Evolutionary conservation across 2,888 invertebrate species (phyloP), one percentile per base, ranked within the genome.

Genomic region (Macrosiphum euphorbiae): DNA sequence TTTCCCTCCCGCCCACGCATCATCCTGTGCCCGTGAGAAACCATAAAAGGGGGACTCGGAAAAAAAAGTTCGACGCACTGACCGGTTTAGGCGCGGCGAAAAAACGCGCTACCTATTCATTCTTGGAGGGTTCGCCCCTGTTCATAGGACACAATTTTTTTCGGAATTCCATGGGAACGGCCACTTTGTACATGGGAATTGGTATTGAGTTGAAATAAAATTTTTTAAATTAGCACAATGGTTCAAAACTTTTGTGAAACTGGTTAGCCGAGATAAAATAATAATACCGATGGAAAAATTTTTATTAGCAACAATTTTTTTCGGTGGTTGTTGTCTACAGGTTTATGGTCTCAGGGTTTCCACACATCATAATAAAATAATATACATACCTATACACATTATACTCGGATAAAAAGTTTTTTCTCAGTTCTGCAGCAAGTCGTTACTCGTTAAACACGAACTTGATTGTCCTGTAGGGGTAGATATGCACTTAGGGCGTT

Each of bases 101-200:
- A 92, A 92, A 92, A 92, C 5, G 35, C 87, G 50, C 86, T 47
- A 10, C n/a, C 44, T 41, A 85, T 61, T 86, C 61, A 61, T 47
- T 50, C 1, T 16, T 35, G 50, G 55, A 41, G 78, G 55, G 90
- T 78, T 84, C 88, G 55, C 89, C 89, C 89, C 78, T 89, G 58
- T 58, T 78, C 0, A 28, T 55, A n/a, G 88, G 58, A 84, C 61
- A 28, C 35, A 52, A 90, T 94, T 94, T 94, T 94, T 94, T 94
- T 94, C 86, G 47, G 61, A 94, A 94, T 90, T 94, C 90, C 90
- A 86, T 94, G 89, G 93, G 90, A 94, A 94, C 67, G n/a, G 16
- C 55, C n/a, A 26, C 20, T n/a, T 24, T 24, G 28, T 4, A 35
- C 28, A 90, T 61, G 90, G 50, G 61, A 47, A 93, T 90, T 50